Evolutionary conservation across 2,888 invertebrate genomes (phyloP).

Genomic region (Sympetrum striolatum): DNA sequence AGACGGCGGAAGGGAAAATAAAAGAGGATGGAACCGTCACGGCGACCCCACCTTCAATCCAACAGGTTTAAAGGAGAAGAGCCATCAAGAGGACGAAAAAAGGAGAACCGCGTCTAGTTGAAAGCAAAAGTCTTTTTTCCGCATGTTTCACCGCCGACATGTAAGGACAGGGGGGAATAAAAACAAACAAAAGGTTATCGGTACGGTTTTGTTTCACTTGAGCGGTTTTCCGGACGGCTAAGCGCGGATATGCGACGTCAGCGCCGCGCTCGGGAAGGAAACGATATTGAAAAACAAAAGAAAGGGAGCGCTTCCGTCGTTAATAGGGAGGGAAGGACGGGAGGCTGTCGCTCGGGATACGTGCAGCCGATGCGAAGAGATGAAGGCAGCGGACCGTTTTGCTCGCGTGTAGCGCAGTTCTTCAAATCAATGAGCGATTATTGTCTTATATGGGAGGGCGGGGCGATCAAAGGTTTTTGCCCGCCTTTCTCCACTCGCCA

Average conservation of each 20-base stretch:
- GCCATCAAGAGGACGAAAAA: neutral
- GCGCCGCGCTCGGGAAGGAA: neutral
- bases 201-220: neutral
- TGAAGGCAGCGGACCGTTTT: neutral
- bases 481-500: neutral
- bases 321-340: neutral
- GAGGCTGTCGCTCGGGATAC: neutral
- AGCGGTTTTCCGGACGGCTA: neutral
- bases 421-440: neutral
- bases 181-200: neutral
- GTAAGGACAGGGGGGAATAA: neutral
- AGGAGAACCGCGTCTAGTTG: neutral
- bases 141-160: neutral
- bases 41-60: neutral
- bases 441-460: neutral
- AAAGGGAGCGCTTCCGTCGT: neutral
- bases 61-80: neutral
- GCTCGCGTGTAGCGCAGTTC: neutral
- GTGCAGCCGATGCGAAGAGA: neutral
- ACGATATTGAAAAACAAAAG: neutral
- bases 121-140: neutral
- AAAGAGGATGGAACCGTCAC: slow-evolving; percentile 32
- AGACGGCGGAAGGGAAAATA: slow-evolving; percentile 8
- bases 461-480: neutral
- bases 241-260: neutral